Conservation (phyloP, 2,888 invertebrate species). For the Tenthredo notha region DNA sequence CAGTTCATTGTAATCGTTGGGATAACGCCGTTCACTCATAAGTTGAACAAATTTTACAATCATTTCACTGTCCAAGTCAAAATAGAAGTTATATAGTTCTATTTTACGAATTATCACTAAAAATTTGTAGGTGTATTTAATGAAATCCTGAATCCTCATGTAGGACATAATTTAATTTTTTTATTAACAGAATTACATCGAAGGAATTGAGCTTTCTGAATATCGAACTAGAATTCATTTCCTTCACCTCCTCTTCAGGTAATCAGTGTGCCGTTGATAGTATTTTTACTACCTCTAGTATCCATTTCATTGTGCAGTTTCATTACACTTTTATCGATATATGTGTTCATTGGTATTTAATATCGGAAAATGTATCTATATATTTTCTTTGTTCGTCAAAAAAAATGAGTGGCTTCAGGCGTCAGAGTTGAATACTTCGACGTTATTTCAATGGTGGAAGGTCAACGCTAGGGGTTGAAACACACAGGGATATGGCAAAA, state of each 20-base stretch:
- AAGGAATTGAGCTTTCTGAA: too few species aligned
- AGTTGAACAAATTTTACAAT: constrained; percentile 24
- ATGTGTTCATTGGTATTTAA: not conserved
- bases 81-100: not conserved
- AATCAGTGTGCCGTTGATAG: not conserved
- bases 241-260: too few species aligned
- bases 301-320: not conserved
- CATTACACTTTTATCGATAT: not conserved
- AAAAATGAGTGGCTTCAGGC: not conserved
- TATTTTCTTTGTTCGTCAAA: not conserved
- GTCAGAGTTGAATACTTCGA: not conserved
- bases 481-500: constrained; percentile 9
- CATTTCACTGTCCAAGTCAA: not conserved
- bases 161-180: too few species aligned
- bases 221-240: not conserved
- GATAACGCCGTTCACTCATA: not conserved
- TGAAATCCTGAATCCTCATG: too few species aligned
- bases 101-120: too few species aligned
- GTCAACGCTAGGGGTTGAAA: constrained; percentile 34
- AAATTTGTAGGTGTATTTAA: too few species aligned
- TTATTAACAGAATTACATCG: too few species aligned
- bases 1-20: not conserved
- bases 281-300: not conserved
- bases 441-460: constrained; percentile 10
- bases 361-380: not conserved